Evolutionary conservation across 1,140 invertebrate species (phyloP).

Genomic region (Phymorhynchus buccinoides): DNA sequence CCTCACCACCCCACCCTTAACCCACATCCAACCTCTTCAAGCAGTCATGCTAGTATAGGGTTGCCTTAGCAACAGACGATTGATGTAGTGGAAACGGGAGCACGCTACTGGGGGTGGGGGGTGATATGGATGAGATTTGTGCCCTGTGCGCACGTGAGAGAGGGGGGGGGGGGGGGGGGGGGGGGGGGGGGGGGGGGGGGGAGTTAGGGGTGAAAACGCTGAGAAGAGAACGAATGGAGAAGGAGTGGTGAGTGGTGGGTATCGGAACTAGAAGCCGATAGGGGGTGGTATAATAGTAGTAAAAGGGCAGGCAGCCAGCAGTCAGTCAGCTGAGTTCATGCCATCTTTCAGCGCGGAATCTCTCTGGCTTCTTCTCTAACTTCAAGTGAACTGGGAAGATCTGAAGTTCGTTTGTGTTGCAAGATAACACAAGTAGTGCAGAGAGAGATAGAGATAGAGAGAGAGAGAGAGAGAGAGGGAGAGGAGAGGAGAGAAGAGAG

Average conservation of each 20-base stretch:
- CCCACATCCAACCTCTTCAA: background rate
- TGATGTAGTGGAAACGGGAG: conserved; percentile 10
- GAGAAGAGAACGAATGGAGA: background rate
- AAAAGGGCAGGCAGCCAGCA: background rate
- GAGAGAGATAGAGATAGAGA: background rate
- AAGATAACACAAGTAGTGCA: conserved; percentile 7
- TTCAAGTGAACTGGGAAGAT: background rate
- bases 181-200: background rate
- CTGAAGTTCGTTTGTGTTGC: background rate
- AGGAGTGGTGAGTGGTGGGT: background rate
- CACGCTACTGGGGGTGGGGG: no score
- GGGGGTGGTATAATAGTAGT: background rate
- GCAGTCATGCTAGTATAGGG: conserved; percentile 22
- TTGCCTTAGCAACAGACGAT: conserved; percentile 34
- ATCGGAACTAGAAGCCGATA: background rate
- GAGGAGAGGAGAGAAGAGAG: background rate
- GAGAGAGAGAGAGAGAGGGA: background rate
- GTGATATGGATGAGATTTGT: background rate
- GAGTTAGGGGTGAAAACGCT: background rate
- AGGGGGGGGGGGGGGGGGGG: background rate
- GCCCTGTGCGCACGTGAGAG: background rate
- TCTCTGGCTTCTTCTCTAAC: background rate
- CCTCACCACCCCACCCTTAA: no score
- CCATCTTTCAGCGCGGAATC: background rate
- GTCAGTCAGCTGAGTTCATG: background rate